Evolutionary conservation across 2,888 invertebrate genomes (phyloP), one percentile per base, ranked within the genome.

Genomic region (Caenorhabditis imperialis): DNA sequence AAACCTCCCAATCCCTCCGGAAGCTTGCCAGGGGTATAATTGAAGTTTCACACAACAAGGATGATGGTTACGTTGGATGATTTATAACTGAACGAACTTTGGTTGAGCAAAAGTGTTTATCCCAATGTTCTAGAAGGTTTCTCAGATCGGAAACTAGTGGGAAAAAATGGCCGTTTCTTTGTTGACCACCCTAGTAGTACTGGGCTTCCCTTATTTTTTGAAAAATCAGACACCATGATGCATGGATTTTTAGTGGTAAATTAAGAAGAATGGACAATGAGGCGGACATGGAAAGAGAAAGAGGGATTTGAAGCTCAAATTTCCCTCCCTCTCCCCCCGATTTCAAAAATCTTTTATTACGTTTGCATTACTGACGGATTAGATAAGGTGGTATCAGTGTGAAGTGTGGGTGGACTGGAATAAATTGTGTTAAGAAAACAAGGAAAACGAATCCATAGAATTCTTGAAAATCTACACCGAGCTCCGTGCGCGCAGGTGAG

Each of bases 261-360:
- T 63, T 63, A 63, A 54, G 63, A 54, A 54, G 63, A 63, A 63
- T 63, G 63, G 54, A 63, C 63, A 63, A 63, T 63, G 63, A 63
- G 54, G 63, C 63, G 54, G 54, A 63, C 54, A 63, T 38, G 47
- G 54, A 63, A 47, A 45, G 30, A 37, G 18, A 44, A 37, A 27
- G 27, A 35, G 22, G 47, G 63, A 63, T 63, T 63, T 12, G 51
- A 51, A 63, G 54, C 63, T 63, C 54, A 44, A 63, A 63, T 63
- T 63, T 54, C 63, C 3, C 37, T 51, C 14, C 25, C 23, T 47
- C 27, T 44, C 27, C 30, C 22, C 37, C 18, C 22, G 22, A 12
- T 4, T 22, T 23, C 44, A 23, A 40, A 40, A 40, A 40, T 12
- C 22, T 16, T 33, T n/a, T 60, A 33, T 60, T 60, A 40, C 60